Base-by-base conservation (phyloP, 2,888 invertebrate species). In the Baccha elongata region DNA sequence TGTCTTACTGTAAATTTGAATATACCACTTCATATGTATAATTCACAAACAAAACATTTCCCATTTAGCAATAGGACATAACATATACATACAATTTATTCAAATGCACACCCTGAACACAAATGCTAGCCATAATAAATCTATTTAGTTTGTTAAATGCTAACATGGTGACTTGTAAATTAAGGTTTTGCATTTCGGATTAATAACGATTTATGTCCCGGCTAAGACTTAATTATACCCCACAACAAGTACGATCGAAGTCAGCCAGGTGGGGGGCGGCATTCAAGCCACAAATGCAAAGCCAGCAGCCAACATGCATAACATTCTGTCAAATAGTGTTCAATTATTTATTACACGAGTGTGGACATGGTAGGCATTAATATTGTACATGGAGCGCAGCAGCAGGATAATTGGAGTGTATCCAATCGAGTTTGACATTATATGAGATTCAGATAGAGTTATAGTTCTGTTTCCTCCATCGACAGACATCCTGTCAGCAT, bases 111-210 rank as follows among this genome's bases (percentile, higher is more conserved):
- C 42, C 15, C 21, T 11, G 21, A 48, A 58, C 62, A 62, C 83
- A 83, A 83, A 64, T 76, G 58, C n/a, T 48, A 13, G 50, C 50
- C 50, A 73, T 76, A 76, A 83, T 83, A 76, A 83, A 83, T 76
- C 83, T 76, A 83, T 83, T 83, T 76, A 83, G 76, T 83, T 76
- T 76, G 83, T 83, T 83, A 76, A 83, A 83, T 83, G 83, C 83
- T 76, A 83, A 83, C 83, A 83, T 83, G 83, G 83, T 83, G 83
- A 83, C 83, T 83, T 83, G 76, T 83, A 83, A 83, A 83, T 83
- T 83, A 83, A 83, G 83, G 83, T 83, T 83, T 83, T 83, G 83
- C 83, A 76, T 83, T 83, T 73, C 72, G 83, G 83, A 83, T 83
- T 83, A 83, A 76, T 83, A 83, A 83, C 76, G 83, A 83, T 83